Percentiles rank a stretch among this genome's conserved stretches.
Evolutionary conservation across 2,113 vertebrate genomes (phyloP).

Genomic region (Oreochromis aureus): DNA sequence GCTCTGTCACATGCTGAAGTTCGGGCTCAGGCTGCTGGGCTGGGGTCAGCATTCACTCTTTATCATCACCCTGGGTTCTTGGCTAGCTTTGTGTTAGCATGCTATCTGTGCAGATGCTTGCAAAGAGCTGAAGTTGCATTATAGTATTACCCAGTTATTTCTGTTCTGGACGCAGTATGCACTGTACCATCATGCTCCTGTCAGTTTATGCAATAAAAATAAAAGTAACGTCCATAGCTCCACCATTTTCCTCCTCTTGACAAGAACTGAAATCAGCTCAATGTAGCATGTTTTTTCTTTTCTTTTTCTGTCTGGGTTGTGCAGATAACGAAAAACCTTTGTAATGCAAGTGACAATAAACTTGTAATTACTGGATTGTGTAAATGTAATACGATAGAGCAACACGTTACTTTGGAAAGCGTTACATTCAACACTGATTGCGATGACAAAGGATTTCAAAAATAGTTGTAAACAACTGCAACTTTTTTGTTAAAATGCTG

Average conservation of each 20-base stretch:
- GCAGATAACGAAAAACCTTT: neutral
- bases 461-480: neutral
- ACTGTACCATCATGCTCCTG: neutral
- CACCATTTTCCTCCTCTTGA: neutral
- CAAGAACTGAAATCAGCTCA: neutral
- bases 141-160: neutral
- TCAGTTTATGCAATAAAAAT: neutral
- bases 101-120: neutral
- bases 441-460: neutral
- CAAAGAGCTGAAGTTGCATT: neutral
- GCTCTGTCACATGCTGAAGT: neutral
- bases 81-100: neutral
- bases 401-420: neutral
- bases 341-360: neutral
- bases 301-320: neutral
- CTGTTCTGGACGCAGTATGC: accelerated
- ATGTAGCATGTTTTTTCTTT: neutral
- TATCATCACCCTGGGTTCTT: neutral
- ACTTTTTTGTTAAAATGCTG: neutral
- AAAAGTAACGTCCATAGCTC: neutral
- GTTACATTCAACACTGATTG: neutral
- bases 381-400: neutral
- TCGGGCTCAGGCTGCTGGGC: neutral
- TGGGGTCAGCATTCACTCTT: neutral
- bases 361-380: neutral